Conservation (phyloP, 2,888 invertebrate species). For the Dendrolimus houi region DNA sequence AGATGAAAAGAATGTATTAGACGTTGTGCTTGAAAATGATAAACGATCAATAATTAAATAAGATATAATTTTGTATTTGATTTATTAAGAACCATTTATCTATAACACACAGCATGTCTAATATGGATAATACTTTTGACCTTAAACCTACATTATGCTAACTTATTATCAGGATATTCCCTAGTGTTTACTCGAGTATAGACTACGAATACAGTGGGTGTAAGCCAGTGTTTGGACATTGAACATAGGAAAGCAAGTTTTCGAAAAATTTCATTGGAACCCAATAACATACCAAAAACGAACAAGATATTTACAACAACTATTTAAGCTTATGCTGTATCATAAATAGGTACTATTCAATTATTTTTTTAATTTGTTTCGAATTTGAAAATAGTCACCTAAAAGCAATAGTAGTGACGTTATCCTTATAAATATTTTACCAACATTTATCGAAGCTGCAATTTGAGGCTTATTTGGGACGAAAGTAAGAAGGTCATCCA, state of each 20-base stretch:
- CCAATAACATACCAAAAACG: constrained; percentile 34
- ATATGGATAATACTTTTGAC: constrained; percentile 73
- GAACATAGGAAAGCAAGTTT: constrained; percentile 34
- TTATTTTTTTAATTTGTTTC: constrained; percentile 11
- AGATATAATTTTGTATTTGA: background rate
- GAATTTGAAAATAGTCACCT: constrained; percentile 50
- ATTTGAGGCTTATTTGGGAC: constrained; percentile 40
- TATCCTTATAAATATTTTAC: constrained; percentile 33
- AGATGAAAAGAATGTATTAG: constrained; percentile 12
- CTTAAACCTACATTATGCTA: constrained; percentile 63
- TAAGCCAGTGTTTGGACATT: constrained; percentile 41
- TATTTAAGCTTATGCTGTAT: constrained; percentile 44
- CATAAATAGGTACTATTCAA: no score
- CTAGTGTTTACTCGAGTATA: constrained; percentile 52
- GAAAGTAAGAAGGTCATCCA: constrained; percentile 34
- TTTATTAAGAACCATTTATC: constrained; percentile 42
- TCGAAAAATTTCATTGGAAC: constrained; percentile 29
- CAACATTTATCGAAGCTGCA: constrained; percentile 60
- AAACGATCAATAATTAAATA: constrained; percentile 16
- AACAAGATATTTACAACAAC: constrained; percentile 59
- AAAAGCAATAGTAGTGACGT: constrained; percentile 61
- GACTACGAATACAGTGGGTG: constrained; percentile 34
- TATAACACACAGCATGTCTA: constrained; percentile 69
- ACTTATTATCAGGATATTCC: constrained; percentile 65
- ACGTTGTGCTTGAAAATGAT: constrained; percentile 28